A percentile compares a stretch with the other conserved stretches of the same genome.
Conservation (phyloP, 2,888 invertebrate genomes). For the Leptopilina syphax region DNA sequence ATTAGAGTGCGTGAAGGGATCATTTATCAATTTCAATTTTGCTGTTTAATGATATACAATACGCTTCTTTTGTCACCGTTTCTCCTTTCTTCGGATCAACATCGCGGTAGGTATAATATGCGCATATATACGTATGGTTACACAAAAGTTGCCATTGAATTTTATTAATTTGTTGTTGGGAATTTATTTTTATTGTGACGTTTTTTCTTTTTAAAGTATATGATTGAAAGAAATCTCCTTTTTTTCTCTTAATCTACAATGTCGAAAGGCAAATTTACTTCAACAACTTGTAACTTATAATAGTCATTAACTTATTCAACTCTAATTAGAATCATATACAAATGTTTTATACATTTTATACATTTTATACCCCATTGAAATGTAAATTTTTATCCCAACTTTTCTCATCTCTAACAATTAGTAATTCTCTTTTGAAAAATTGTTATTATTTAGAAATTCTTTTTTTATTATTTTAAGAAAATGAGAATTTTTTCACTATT, state of each 20-base stretch:
- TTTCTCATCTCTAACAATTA: too few species aligned
- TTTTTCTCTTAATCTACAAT: background rate
- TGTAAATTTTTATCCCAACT: too few species aligned
- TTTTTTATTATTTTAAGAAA: too few species aligned
- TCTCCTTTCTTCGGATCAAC: constrained; percentile 67
- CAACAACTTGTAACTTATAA: too few species aligned
- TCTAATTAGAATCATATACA: too few species aligned
- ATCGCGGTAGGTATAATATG: constrained; percentile 68
- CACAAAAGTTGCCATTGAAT: background rate
- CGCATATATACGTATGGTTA: too few species aligned
- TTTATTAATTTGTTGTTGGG: background rate
- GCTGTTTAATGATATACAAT: constrained; percentile 55
- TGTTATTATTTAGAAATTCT: too few species aligned
- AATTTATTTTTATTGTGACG: constrained; percentile 14
- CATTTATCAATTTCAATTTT: constrained; percentile 68
- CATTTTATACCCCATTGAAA: too few species aligned
- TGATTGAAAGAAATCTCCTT: background rate
- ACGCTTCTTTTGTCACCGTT: constrained; percentile 68
- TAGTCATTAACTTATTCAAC: too few species aligned
- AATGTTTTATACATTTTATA: too few species aligned
- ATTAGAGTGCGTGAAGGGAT: constrained; percentile 48
- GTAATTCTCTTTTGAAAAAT: too few species aligned
- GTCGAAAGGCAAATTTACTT: background rate
- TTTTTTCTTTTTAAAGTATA: background rate
- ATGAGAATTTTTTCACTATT: too few species aligned